A percentile compares a stretch with the other conserved stretches of the same genome.
These are phyloP conservation scores for Anguilla japonica DNA, from an alignment of 2,113 vertebrate genomes.

Conservation along the genomic window DNA sequence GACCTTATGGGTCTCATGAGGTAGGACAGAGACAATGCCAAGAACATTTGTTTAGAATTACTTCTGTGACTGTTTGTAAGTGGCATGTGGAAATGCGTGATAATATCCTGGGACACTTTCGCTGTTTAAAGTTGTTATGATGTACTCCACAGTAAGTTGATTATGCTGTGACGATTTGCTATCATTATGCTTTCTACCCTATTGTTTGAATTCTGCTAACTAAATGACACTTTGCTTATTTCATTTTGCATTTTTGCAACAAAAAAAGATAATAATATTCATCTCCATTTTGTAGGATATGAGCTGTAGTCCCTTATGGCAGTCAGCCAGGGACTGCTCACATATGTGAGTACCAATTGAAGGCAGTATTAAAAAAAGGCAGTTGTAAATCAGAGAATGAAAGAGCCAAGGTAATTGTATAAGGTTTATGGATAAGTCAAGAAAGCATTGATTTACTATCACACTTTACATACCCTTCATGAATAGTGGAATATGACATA, in stretches of 20 bases:
- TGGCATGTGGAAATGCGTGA: neutral
- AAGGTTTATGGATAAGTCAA: slow-evolving; percentile 56
- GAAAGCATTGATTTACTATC: slow-evolving; percentile 63
- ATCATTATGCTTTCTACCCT: neutral
- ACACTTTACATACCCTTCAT: slow-evolving; percentile 41
- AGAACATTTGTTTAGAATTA: slow-evolving; percentile 3
- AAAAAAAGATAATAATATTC: neutral
- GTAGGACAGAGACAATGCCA: slow-evolving; percentile 38
- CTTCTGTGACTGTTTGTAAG: neutral
- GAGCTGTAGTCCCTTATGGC: neutral
- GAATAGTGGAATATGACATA: neutral
- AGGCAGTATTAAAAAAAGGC: neutral
- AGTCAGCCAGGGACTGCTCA: neutral
- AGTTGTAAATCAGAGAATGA: slow-evolving; percentile 8
- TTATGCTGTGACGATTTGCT: neutral
- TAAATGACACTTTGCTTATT: neutral
- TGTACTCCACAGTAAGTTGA: neutral
- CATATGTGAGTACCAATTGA: neutral
- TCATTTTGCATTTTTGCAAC: neutral
- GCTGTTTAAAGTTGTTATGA: neutral
- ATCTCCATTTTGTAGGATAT: neutral
- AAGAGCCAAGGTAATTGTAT: slow-evolving; percentile 59
- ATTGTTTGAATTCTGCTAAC: neutral
- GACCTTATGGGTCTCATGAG: slow-evolving; percentile 54
- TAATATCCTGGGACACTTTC: neutral